Percentiles rank a stretch among this genome's conserved stretches.
Conservation (phyloP, 2,113 vertebrate species). For the Seriola quinqueradiata region DNA sequence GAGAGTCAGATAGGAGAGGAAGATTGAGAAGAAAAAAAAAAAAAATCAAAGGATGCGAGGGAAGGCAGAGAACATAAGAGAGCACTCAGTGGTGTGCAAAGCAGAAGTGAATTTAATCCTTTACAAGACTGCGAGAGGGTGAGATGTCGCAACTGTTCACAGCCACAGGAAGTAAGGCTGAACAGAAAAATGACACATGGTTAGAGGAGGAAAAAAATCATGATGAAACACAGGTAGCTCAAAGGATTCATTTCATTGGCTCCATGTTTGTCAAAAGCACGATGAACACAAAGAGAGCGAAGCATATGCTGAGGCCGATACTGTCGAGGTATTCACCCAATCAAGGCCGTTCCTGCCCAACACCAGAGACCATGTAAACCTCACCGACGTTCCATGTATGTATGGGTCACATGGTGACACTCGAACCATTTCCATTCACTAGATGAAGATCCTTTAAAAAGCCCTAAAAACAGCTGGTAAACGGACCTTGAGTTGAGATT, state of each 20-base stretch:
- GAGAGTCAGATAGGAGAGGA: not conserved
- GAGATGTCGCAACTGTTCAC: not conserved
- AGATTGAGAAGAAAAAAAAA: not conserved
- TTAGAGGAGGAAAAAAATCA: not conserved
- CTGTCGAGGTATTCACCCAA: not conserved
- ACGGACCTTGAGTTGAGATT: no score
- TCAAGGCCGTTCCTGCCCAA: not conserved
- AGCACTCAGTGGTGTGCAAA: not conserved
- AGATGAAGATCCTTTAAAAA: no score
- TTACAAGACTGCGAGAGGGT: not conserved
- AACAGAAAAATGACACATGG: not conserved
- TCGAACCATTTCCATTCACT: not conserved
- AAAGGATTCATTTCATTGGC: not conserved
- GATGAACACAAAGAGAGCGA: not conserved
- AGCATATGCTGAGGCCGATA: not conserved
- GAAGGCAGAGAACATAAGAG: not conserved
- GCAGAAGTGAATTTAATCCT: constrained; percentile 6
- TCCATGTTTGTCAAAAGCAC: no score
- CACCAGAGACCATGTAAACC: not conserved
- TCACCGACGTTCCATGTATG: no score
- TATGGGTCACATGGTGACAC: not conserved
- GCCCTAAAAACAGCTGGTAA: no score
- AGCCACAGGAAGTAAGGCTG: constrained; percentile 12
- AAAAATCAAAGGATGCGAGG: not conserved
- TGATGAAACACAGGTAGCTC: not conserved